Evolutionary conservation across 2,113 vertebrate species (phyloP).

Genomic region (Macquaria australasica): DNA sequence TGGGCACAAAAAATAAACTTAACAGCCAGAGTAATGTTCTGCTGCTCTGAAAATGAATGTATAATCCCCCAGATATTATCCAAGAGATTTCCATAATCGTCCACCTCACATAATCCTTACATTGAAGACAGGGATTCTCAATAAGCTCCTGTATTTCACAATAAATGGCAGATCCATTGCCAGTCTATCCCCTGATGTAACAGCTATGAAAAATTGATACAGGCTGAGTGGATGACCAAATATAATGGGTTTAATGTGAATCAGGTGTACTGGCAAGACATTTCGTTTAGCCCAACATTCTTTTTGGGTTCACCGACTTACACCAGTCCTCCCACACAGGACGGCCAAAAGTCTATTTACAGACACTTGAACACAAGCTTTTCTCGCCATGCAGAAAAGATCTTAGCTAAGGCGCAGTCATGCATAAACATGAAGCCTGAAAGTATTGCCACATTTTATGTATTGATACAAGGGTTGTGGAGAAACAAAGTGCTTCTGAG

Average conservation of each 20-base stretch:
- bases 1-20: not conserved
- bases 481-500: slow-evolving; percentile 70
- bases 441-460: slow-evolving; percentile 70
- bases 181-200: slow-evolving; percentile 47
- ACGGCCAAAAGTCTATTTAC: slow-evolving; percentile 67
- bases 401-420: slow-evolving; percentile 69
- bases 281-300: slow-evolving; percentile 65
- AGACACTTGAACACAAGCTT: slow-evolving; percentile 67
- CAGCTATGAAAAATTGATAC: slow-evolving; percentile 74
- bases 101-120: slow-evolving; percentile 24
- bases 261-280: slow-evolving; percentile 76
- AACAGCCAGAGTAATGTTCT: not conserved
- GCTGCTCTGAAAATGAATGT: not conserved
- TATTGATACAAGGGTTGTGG: slow-evolving; percentile 63
- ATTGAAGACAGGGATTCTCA: slow-evolving; percentile 34
- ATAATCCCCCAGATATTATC: slow-evolving; percentile 33
- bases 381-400: slow-evolving; percentile 67
- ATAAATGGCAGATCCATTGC: slow-evolving; percentile 43
- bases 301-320: slow-evolving; percentile 64
- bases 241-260: slow-evolving; percentile 82
- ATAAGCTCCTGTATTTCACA: slow-evolving; percentile 28
- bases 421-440: slow-evolving; percentile 78
- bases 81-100: slow-evolving; percentile 37
- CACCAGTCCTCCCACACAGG: slow-evolving; percentile 56
- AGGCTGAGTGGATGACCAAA: slow-evolving; percentile 58